Base-by-base conservation (phyloP, 2,797 vertebrate species). In the Paratrypauchen microcephalus region DNA sequence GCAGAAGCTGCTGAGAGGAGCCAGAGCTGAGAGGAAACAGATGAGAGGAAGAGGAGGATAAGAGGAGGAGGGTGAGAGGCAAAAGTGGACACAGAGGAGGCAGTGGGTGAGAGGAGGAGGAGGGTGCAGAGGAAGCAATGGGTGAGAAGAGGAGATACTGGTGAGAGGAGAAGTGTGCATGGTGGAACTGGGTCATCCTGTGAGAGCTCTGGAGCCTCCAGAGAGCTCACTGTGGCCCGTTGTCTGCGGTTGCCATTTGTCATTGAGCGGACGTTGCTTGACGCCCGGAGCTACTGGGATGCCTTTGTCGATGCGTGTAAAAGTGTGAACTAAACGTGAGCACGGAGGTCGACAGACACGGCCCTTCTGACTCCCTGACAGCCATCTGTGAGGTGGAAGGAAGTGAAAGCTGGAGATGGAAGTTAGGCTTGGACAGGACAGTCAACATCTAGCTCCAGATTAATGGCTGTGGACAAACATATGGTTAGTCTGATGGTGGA, bases 121-220 rank as follows among this genome's bases (percentile, higher is more conserved):
- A 52, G 6, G 50, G 21, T 8, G 50, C 8, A 77, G 64, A 45
- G 70, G 64, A 69, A 64, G 62, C 48, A 79, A 63, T 8, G 60
- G 9, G 2, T 24, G 54, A 24, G 54, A 56, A 23, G 54, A 56
- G 54, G 23, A 56, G 23, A 6, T 23, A 56, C 11, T 15, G 60
- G 77, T 67, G 75, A 62, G 39, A 64, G 61, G 70, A 83, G 79
- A 87, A 88, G 77, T 84, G 83, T 76, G 84, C 72, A 16, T 82
- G 88, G 89, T 90, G 87, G 86, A 94, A 93, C 81, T 92, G 91
- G 92, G 92, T 94, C 93, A 93, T 83, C 88, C 89, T 90, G 92
- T 74, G 86, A 88, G 86, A 87, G 85, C 84, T 89, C 83, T 86
- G 59, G 78, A 83, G 85, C 89, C 90, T 72, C 64, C 85, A 89